Base-by-base conservation (phyloP, 2,797 vertebrate genomes). In the Rhodeus uyekii region DNA sequence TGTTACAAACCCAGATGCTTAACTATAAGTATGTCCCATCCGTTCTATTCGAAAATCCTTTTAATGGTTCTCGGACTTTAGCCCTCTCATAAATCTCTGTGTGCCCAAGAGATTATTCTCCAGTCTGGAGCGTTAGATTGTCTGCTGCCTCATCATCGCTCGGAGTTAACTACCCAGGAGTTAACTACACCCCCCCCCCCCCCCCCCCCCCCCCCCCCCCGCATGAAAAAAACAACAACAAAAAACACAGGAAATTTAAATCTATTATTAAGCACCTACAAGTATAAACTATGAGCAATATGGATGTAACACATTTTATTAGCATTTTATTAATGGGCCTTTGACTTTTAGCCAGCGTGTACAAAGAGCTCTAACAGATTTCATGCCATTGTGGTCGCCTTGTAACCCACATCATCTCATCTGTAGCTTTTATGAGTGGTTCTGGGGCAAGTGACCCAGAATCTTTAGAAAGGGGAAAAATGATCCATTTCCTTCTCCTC, bases 101-200 rank as follows among this genome's bases (percentile, higher is more conserved):
- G 78, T 72, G 58, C 79, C 69, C 79, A 81, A 64, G 79, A 81
- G 79, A 81, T 81, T 81, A 81, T 73, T 81, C 79, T 81, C 69
- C 32, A 73, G 42, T 73, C 65, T 71, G 7, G 53, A 80, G 38
- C 19, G 19, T 60, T 71, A 81, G 79, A 81, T 73, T 81, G 79
- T 64, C 69, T 81, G 55, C 79, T 64, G 67, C 69, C 58, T 72
- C 34, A 63, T 81, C 55, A 81, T 61, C 5, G 10, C n/a, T 50
- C 14, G n/a, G 32, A 69, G 64, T 34, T 79, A 60, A 79, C 58
- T 32, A 16, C 18, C 2, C 13, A n/a, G n/a, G 32, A 69, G 64
- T 34, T 79, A 60, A 79, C 58, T 32, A 16, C 18, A 1, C 13
- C 10, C 36, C 39, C 2, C 39, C 0, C 2, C 2, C 0, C n/a